Percentiles rank a stretch among this genome's conserved stretches.
Evolutionary conservation across 2,113 vertebrate genomes (phyloP).

Genomic region (Pristiophorus japonicus): DNA sequence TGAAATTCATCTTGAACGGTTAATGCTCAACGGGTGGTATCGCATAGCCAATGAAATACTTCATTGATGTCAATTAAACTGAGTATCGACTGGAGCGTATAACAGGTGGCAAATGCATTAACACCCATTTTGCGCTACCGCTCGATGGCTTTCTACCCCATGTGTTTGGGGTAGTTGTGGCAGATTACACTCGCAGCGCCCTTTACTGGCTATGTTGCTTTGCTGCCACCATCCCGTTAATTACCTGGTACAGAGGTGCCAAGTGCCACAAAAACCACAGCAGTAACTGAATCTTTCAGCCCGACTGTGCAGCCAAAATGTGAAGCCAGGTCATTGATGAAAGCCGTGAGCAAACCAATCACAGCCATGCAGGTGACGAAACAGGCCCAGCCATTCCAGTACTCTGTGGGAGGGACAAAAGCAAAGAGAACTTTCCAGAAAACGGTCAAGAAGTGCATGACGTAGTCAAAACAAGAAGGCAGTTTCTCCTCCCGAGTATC

Average conservation of each 20-base stretch:
- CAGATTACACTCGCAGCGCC: not conserved
- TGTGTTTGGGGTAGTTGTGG: not conserved
- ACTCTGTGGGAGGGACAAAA: constrained; percentile 82
- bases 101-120: not conserved
- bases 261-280: constrained; percentile 82
- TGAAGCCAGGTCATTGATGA: constrained; percentile 82
- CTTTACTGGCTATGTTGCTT: not conserved
- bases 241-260: constrained; percentile 86
- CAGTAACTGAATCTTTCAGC: constrained; percentile 80
- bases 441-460: constrained; percentile 88
- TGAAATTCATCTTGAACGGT: not conserved
- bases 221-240: not conserved
- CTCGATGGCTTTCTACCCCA: not conserved
- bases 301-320: constrained; percentile 87
- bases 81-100: not conserved
- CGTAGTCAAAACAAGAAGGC: constrained; percentile 80
- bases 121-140: not conserved
- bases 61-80: not conserved
- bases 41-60: not conserved
- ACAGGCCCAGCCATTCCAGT: constrained; percentile 90
- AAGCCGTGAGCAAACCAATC: constrained; percentile 77
- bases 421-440: constrained; percentile 94
- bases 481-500: constrained; percentile 68
- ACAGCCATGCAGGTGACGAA: constrained; percentile 73
- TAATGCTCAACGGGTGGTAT: not conserved